Conservation (phyloP, 2,113 vertebrate genomes). For the Poeciliopsis turrubarensis region DNA sequence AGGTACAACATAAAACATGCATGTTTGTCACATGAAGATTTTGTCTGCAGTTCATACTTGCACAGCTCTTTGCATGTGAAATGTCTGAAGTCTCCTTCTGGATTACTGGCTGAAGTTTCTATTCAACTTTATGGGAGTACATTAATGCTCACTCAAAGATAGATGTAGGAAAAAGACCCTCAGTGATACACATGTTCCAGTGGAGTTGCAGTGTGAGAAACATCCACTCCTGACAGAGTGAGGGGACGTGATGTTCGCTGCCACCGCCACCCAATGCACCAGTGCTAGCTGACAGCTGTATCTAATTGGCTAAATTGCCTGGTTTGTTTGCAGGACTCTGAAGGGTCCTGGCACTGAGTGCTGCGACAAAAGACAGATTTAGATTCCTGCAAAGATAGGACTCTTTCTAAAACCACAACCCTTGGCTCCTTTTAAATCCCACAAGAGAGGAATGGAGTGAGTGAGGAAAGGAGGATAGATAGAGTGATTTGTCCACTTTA, state of each 20-base stretch:
- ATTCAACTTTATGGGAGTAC: conserved; percentile 55
- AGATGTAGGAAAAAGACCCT: conserved; percentile 42
- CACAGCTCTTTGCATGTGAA: conserved; percentile 20
- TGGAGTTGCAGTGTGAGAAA: conserved; percentile 54
- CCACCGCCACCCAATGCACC: conserved; percentile 21
- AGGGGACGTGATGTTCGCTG: conserved; percentile 36
- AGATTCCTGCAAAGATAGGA: conserved; percentile 59
- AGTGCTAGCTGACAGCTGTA: conserved; percentile 63
- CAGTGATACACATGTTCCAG: conserved; percentile 53
- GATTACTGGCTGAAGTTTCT: conserved; percentile 48
- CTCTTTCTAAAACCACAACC: conserved; percentile 23
- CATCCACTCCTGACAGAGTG: conserved; percentile 42
- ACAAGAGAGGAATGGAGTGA: conserved; percentile 20
- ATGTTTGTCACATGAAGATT: conserved; percentile 24
- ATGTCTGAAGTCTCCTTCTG: conserved; percentile 74
- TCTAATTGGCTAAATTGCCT: conserved; percentile 69
- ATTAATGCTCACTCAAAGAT: conserved; percentile 38
- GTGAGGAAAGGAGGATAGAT: conserved; percentile 45
- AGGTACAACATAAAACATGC: background rate
- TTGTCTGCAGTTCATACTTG: background rate
- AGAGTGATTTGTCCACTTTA: conserved; percentile 64
- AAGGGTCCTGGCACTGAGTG: conserved; percentile 29
- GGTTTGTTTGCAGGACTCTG: conserved; percentile 61
- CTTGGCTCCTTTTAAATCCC: conserved; percentile 28
- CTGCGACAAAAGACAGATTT: conserved; percentile 63